These are phyloP conservation scores for Acanthosepion esculentum DNA, from an alignment of 2,888 invertebrate genomes.

Conservation along the genomic window DNA sequence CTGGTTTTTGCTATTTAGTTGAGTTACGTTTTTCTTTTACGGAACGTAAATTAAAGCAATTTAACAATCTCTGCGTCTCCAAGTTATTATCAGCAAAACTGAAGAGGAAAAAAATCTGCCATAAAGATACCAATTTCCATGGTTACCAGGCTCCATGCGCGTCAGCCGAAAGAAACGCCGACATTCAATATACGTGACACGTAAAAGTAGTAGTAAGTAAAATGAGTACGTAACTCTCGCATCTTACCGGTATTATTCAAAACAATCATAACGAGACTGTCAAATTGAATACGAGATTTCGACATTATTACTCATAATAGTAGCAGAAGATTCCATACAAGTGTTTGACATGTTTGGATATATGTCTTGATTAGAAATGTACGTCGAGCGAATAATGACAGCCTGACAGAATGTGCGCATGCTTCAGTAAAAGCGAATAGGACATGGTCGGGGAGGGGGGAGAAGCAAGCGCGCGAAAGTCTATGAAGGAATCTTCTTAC, in stretches of 20 bases:
- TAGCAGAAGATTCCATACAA: background rate
- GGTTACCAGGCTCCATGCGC: background rate
- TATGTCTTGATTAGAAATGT: background rate
- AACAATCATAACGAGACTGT: background rate
- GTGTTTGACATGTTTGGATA: background rate
- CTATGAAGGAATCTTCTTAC: too few relatives aligned
- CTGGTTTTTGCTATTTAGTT: background rate
- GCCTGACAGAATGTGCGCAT: too few relatives aligned
- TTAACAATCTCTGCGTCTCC: background rate
- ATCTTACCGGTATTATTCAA: background rate
- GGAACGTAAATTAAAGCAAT: background rate
- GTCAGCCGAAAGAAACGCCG: background rate
- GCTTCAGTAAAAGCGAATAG: too few relatives aligned
- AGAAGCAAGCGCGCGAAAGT: too few relatives aligned
- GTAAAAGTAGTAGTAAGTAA: background rate
- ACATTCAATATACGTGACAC: background rate
- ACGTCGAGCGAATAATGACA: background rate
- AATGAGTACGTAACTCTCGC: background rate
- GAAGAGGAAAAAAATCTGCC: background rate
- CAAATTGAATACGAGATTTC: background rate
- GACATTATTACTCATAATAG: background rate
- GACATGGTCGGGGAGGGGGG: too few relatives aligned
- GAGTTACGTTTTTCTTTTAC: background rate
- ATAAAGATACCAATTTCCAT: background rate
- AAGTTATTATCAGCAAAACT: background rate